Evolutionary conservation across 2,888 invertebrate species (phyloP), one percentile per base, ranked within the genome.

Genomic region (Pyrocoelia pectoralis): DNA sequence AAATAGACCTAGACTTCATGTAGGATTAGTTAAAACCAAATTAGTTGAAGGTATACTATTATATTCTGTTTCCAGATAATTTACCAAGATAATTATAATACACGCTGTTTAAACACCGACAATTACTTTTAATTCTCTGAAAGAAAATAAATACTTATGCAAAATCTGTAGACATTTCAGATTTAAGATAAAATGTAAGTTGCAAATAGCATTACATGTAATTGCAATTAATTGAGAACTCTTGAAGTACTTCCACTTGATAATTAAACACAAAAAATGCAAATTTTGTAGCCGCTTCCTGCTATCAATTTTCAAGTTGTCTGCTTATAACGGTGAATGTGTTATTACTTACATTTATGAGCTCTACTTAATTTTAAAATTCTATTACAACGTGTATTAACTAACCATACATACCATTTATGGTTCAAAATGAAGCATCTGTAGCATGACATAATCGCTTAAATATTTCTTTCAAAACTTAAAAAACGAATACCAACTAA

Each of bases 221-320:
- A 33, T 4, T 6, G 10, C 2, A 33, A 33, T 33, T 33, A 33
- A 8, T 33, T 33, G n/a, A 33, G 8, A 33, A 33, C 2, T 33
- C 8, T n/a, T 33, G 33, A n/a, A 33, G 33, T 33, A 33, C 33
- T n/a, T n/a, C 33, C 17, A 43, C 43, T 17, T 17, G 12, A 49
- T 9, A 38, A 52, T 33, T 38, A 14, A 38, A 33, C 33, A 13
- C 5, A 18, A 15, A 43, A 14, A 54, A 54, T 54, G 54, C 53
- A 59, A 59, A 59, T 59, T 53, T 40, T 24, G 24, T 28, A 29
- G 41, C 18, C 53, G 29, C 12, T 53, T 59, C 59, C 54, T 40
- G 59, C 59, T 48, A 53, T 59, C 53, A 59, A 59, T 54, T 59
- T 57, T 53, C 53, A 33, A 33, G 38, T 51, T 58, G 58, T 58